Evolutionary conservation across 2,888 invertebrate genomes (phyloP), one percentile per base, ranked within the genome.

Genomic region (Tetragonisca angustula): DNA sequence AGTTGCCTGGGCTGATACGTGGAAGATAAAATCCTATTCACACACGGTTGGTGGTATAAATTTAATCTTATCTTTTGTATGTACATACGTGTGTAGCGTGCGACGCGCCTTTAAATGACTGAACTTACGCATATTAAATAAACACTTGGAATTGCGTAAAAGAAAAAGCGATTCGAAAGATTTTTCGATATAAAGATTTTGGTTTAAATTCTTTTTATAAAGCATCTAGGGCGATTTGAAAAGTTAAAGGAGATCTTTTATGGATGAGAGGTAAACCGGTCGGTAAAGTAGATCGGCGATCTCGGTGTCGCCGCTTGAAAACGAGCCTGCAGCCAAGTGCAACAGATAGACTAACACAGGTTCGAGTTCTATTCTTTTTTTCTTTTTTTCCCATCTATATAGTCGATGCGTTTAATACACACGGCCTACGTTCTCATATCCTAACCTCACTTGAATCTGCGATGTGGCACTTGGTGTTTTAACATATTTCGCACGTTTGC

Each of bases 401-500:
- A 11, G n/a, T 76, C 56, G 32, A 71, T 24, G 67, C 54, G 49
- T 67, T 59, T 43, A 52, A 21, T 24, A 43, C 69, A 73, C 24
- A 81, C 69, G 76, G 83, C 69, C 72, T 76, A 72, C 67, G 61
- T 65, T 71, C 71, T 17, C 21, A 3, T 56, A 24, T 69, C 67
- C 21, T 85, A 86, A 84, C 85, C 85, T 85, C 78, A 49, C 27
- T 21, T 6, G 27, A 54, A 54, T 59, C 59, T 81, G 79, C 86
- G 68, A 87, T 87, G 86, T 86, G 85, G 86, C 85, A 87, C 75
- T 76, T 78, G 32, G 43, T 21, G 43, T 71, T 72, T 74, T 82
- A 85, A 74, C 82, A 81, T 68, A 76, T 64, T 79, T 76, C 3
- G n/a, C 43, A 36, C 50, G 36, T 52, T 50, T 56, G n/a, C 36